Base-by-base conservation (phyloP, 2,797 vertebrate species). In the Gymnopithys bicolor region DNA sequence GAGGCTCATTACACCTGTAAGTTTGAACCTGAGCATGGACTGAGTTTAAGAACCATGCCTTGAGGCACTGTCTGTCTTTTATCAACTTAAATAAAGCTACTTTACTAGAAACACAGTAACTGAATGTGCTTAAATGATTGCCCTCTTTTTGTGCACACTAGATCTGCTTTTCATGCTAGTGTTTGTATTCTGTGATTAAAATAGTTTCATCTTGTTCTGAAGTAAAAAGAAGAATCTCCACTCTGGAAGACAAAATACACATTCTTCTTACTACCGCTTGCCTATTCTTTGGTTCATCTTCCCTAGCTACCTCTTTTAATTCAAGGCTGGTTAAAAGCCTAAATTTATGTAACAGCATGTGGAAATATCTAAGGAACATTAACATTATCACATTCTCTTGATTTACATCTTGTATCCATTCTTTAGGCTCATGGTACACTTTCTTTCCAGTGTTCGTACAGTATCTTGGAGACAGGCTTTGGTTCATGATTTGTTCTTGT, bases 11-110 rank as follows among this genome's bases (percentile, higher is more conserved):
- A 21, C 68, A 85, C 53, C 79, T 89, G 15, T 84, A 89, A 75
- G 12, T 32, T 27, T 75, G 68, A 81, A 83, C 18, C 9, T 32
- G 41, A 89, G 19, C 27, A 28, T 43, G 53, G 69, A 60, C 58
- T 74, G 45, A 46, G 22, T 80, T 93, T 81, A 80, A 18, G 79
- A 80, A 18, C 45, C 3, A 5, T 75, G 60, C 71, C 58, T 93
- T 7, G 4, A 16, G 53, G 30, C 35, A 30, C 43, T 3, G 9
- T 49, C 43, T 3, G 9, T 49, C 60, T 92, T 93, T 89, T 91
- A 71, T 68, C 27, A 85, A 58, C 43, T 78, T 33, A 93, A 94
- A 84, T 89, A 87, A 85, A 89, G 53, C 19, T 83, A 45, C 52
- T 91, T 80, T 67, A 80, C 83, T 88, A 55, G 5, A 8, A 86